Conservation (phyloP, 2,888 invertebrate genomes). For the Parapristionchus giblindavisi region DNA sequence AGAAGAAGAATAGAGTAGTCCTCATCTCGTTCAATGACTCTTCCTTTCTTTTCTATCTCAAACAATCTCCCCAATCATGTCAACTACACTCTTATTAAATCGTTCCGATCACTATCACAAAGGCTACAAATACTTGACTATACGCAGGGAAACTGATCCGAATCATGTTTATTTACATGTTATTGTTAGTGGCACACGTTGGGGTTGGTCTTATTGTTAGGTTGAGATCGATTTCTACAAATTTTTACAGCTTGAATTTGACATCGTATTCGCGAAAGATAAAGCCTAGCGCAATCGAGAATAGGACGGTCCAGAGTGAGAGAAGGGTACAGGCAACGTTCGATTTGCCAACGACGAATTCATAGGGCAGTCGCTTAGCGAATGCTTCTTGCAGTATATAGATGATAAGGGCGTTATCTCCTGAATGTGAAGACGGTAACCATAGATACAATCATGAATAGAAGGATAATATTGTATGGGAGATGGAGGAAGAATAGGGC, state of each 20-base stretch:
- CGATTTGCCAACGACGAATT: conserved; percentile 18
- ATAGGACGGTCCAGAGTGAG: conserved; percentile 29
- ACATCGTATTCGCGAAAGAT: conserved; percentile 14
- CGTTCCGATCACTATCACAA: too few species aligned
- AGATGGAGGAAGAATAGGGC: background rate
- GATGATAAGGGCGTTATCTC: conserved; percentile 27
- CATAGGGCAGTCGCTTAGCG: conserved; percentile 4
- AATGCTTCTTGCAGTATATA: conserved; percentile 27
- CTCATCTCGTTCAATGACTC: too few species aligned
- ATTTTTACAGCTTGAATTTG: conserved; percentile 1
- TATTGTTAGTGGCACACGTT: too few species aligned
- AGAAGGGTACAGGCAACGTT: conserved; percentile 4
- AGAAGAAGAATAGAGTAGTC: too few species aligned
- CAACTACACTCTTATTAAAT: too few species aligned
- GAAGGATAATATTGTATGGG: background rate
- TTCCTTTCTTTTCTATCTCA: too few species aligned
- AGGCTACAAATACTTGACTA: too few species aligned
- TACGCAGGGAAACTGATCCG: too few species aligned
- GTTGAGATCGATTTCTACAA: too few species aligned
- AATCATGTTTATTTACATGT: too few species aligned
- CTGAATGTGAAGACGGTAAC: background rate
- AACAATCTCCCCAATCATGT: too few species aligned
- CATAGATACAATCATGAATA: background rate
- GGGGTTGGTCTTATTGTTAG: too few species aligned
- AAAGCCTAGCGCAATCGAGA: background rate